Base-by-base conservation (phyloP, 2,797 vertebrate species). In the Pseudotriccus pelzelni region DNA sequence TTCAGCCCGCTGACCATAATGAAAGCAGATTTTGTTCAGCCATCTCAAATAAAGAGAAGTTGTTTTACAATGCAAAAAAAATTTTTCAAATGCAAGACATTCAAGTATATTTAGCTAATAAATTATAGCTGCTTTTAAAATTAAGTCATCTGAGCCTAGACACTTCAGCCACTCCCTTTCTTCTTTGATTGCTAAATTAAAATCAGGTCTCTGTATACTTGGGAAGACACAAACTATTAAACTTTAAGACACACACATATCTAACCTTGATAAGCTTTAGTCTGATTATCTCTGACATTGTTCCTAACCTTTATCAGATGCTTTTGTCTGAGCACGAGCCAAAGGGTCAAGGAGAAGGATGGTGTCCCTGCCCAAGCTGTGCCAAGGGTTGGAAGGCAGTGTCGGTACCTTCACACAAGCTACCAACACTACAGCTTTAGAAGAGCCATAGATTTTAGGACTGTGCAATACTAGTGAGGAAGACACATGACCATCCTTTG, bases 141-240 rank as follows among this genome's bases (percentile, higher is more conserved):
- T 30, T 2, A 64, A 80, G 21, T 37, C 11, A 76, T 41, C 37
- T 32, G 16, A 89, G 34, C 13, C 9, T 21, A 37, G 16, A 49
- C 2, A 1, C 12, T 62, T 50, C 34, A 55, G 8, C 3, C 27
- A 9, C 20, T 3, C 4, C 4, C 4, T 4, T 27, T 9, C 21
- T 44, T 67, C 66, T 69, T 10, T 43, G 3, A 72, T 8, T 75
- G 21, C 27, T 53, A 43, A 25, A 60, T 56, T 60, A 66, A 90
- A 94, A 76, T 23, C 30, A 39, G 17, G 72, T 62, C 18, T 17
- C 39, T 12, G 2, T 12, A 32, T 41, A 70, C 55, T 23, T 7
- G 24, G 13, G 16, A 50, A 4, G 18, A 53, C 8, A 2, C 19
- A 79, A 74, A 30, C 20, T n/a, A 44, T 6, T 36, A 44, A 41